Evolutionary conservation across 2,888 invertebrate species (phyloP).

Genomic region (Rhagophthalmus giganteus): DNA sequence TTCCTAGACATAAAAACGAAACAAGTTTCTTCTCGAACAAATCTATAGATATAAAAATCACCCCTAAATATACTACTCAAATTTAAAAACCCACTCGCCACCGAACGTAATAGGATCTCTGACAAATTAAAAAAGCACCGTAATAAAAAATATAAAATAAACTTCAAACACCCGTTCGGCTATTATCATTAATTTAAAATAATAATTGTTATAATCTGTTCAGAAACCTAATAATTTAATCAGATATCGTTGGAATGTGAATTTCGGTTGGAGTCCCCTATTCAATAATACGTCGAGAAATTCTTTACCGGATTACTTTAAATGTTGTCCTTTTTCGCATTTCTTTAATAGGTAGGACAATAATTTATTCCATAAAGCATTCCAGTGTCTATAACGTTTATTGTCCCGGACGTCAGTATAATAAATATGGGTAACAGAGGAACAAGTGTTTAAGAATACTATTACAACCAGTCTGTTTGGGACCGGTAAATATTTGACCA

Average conservation of each 20-base stretch:
- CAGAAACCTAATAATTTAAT: slow-evolving; percentile 35
- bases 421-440: slow-evolving; percentile 37
- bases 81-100: too few species aligned
- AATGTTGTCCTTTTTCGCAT: background rate
- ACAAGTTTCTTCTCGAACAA: too few species aligned
- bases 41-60: too few species aligned
- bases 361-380: slow-evolving; percentile 24
- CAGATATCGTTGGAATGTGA: slow-evolving; percentile 35
- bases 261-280: slow-evolving; percentile 9
- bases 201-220: slow-evolving; percentile 36
- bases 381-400: slow-evolving; percentile 22
- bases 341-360: too few species aligned
- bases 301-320: background rate
- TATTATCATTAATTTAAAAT: slow-evolving; percentile 23
- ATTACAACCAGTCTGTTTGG: slow-evolving; percentile 32
- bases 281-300: background rate
- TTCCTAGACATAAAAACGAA: too few species aligned
- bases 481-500: slow-evolving; percentile 29
- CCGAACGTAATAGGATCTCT: background rate
- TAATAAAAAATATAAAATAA: too few species aligned
- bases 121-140: slow-evolving; percentile 4
- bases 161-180: too few species aligned
- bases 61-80: too few species aligned
- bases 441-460: slow-evolving; percentile 40
- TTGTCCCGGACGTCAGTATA: slow-evolving; percentile 17